Conservation (phyloP, 2,113 vertebrate genomes). For the Tetrax tetrax region DNA sequence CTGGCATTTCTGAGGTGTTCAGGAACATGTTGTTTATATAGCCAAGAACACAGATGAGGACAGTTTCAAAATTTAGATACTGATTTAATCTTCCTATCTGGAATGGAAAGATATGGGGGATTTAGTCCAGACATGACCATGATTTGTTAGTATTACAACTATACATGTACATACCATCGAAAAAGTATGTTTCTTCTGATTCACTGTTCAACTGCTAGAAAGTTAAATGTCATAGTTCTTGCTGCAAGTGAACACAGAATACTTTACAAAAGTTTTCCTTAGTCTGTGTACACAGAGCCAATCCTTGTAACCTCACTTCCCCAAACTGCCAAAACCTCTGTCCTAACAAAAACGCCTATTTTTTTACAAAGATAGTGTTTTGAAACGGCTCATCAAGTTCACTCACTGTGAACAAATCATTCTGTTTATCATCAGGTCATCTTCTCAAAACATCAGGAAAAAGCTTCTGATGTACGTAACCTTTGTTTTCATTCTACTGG, state of each 20-base stretch:
- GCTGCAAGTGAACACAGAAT: not conserved
- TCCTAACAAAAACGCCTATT: not conserved
- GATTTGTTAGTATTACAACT: not conserved
- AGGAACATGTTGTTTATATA: not conserved
- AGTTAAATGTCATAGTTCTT: not conserved
- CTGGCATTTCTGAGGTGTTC: not conserved
- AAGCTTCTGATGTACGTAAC: not conserved
- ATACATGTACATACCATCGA: not conserved
- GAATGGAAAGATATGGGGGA: not conserved
- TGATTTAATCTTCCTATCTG: slow-evolving; percentile 27
- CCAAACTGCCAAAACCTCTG: slow-evolving; percentile 30
- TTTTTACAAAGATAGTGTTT: slow-evolving; percentile 43
- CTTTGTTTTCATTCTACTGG: slow-evolving; percentile 38
- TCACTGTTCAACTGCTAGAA: not conserved
- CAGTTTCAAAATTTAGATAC: slow-evolving; percentile 24
- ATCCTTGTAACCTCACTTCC: not conserved
- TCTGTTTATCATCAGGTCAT: slow-evolving; percentile 20
- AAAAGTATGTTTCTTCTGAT: not conserved
- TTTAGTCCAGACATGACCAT: not conserved
- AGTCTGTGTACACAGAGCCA: not conserved
- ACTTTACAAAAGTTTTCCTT: not conserved
- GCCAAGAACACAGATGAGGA: not conserved
- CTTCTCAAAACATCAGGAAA: slow-evolving; percentile 52
- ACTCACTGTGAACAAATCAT: slow-evolving; percentile 33
- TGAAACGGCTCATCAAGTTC: slow-evolving; percentile 34